Conservation (phyloP, 2,113 vertebrate genomes). For the Thamnophis sirtalis region DNA sequence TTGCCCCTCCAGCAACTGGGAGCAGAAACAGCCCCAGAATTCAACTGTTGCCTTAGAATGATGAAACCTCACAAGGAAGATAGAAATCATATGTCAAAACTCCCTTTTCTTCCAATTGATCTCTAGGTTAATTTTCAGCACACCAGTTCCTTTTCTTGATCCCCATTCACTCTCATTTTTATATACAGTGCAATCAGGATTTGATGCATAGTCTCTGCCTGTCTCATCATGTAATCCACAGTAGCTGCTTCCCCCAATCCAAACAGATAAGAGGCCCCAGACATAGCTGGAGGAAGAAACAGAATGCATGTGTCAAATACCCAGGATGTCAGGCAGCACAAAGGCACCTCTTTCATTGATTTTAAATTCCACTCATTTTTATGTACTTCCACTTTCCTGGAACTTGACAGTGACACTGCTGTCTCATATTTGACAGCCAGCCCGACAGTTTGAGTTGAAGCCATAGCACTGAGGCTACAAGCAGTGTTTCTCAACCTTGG, state of each 20-base stretch:
- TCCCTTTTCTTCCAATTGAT: neutral
- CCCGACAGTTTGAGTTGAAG: neutral
- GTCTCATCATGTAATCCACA: conserved; percentile 32
- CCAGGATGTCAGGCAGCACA: conserved; percentile 7
- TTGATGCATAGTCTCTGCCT: conserved; percentile 36
- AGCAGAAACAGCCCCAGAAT: neutral
- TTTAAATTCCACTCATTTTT: neutral
- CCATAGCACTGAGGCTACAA: neutral
- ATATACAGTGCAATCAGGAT: neutral
- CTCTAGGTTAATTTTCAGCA: neutral
- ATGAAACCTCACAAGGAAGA: neutral
- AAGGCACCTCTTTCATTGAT: conserved; percentile 38
- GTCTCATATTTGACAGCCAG: neutral
- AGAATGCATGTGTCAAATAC: neutral
- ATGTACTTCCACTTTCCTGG: neutral
- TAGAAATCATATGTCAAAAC: neutral
- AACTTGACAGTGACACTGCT: neutral
- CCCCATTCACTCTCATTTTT: neutral
- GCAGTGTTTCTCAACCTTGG: too few relatives aligned
- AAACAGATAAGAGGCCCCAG: conserved; percentile 15
- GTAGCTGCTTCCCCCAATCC: conserved; percentile 34
- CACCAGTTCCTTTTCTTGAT: neutral
- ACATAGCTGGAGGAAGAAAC: neutral
- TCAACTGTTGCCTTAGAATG: neutral
- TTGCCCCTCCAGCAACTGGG: neutral